These are phyloP conservation scores for Heliconius aoede DNA, from an alignment of 2,888 invertebrate species.

Conservation along the genomic window DNA sequence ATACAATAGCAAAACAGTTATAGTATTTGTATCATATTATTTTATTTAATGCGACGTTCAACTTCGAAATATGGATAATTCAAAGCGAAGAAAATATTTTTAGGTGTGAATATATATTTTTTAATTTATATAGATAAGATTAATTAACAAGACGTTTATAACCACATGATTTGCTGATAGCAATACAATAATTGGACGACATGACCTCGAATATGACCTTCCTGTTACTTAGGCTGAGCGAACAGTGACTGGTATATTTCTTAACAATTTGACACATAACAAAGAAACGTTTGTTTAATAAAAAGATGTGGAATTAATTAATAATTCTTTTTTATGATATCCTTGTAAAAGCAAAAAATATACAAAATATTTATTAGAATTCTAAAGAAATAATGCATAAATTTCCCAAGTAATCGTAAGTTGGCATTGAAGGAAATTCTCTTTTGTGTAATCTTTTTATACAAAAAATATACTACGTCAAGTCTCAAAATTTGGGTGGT, in stretches of 20 bases:
- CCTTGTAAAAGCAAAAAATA: not conserved
- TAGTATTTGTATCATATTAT: too few species aligned
- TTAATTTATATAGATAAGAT: not conserved
- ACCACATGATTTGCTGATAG: too few species aligned
- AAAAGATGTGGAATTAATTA: not conserved
- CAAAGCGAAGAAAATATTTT: too few species aligned
- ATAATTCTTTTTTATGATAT: not conserved
- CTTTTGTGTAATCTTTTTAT: too few species aligned
- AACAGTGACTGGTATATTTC: not conserved
- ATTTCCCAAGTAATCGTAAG: not conserved
- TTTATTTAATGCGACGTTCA: too few species aligned
- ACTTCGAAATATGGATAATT: too few species aligned
- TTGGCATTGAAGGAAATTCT: not conserved
- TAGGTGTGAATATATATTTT: too few species aligned
- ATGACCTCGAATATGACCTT: conserved; percentile 6
- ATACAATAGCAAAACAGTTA: too few species aligned
- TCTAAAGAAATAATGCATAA: not conserved
- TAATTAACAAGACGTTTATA: too few species aligned
- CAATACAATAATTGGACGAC: not conserved
- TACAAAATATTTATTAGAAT: not conserved
- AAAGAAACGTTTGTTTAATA: not conserved
- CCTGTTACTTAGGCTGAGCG: not conserved
- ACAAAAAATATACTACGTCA: too few species aligned
- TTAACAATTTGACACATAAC: not conserved
- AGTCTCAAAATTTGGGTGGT: too few species aligned